phyloP scores from a whole-genome alignment of 1,140 invertebrate species.

The Belonocnema kinseyi region DNA sequence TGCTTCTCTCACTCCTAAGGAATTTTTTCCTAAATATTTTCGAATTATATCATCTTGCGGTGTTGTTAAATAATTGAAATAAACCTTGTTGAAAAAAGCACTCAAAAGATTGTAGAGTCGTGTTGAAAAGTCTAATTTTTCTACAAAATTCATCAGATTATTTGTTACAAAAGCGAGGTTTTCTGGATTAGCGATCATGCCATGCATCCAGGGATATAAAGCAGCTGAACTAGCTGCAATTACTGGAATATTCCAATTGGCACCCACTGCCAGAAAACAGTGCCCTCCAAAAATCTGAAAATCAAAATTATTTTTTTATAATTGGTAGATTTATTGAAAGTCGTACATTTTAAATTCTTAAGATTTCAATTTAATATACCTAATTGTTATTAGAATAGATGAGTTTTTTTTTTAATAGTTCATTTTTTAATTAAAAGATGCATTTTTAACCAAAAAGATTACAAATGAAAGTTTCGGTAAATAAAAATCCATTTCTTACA shows the following conservation, averaged over 20 bases:
- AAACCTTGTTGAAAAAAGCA: conserved; percentile 40
- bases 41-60: conserved; percentile 60
- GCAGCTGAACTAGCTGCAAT: conserved; percentile 78
- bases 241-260: conserved; percentile 77
- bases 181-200: conserved; percentile 79
- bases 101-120: conserved; percentile 75
- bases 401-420: too few species aligned
- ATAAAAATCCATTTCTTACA: too few species aligned
- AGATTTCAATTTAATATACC: too few species aligned
- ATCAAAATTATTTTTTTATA: conserved; percentile 33
- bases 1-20: conserved; percentile 67
- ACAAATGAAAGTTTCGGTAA: too few species aligned
- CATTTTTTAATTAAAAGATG: too few species aligned
- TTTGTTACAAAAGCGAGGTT: conserved; percentile 79
- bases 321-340: conserved; percentile 3
- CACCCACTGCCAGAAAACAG: conserved; percentile 76
- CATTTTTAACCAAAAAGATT: too few species aligned
- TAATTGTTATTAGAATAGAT: too few species aligned
- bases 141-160: conserved; percentile 75
- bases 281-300: conserved; percentile 61
- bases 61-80: conserved; percentile 51
- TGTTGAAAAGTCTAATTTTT: conserved; percentile 78
- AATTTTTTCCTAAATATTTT: conserved; percentile 68
- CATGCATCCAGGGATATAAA: conserved; percentile 79
- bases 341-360: too few species aligned